Evolutionary conservation across 2,113 vertebrate species (phyloP), one percentile per base, ranked within the genome.

Genomic region (Accipiter cooperii): DNA sequence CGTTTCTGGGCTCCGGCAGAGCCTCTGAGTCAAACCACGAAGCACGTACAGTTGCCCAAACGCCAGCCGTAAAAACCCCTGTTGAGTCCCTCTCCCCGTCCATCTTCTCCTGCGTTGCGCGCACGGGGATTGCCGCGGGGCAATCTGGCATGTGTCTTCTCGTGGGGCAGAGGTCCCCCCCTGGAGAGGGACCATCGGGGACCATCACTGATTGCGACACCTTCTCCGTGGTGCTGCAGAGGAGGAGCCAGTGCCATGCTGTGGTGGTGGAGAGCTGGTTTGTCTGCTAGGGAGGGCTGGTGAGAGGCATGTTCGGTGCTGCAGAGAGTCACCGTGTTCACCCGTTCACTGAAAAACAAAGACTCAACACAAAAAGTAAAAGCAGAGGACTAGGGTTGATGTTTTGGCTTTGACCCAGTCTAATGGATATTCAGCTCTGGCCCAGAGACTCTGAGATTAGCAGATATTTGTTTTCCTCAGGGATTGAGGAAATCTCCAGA

Each of bases 401-500:
- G 34, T 3, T 33, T 34, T 91, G 90, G 93, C 93, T 74, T 26
- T 34, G 21, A 6, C 85, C 55, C 94, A 95, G 93, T 15, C 91
- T 91, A 21, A 84, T 87, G 93, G 90, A 70, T 63, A 44, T 66
- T 40, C 71, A 61, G 83, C 6, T 70, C 92, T 87, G 95, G 92
- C 85, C 70, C 58, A 36, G 34, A 94, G 82, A 63, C 84, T 73
- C 81, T 74, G 82, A 75, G 82, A 80, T 94, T 9, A 93, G 90
- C 90, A 92, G 92, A 46, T 90, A 66, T 8, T 74, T 96, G 51
- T 92, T 95, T 70, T 89, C 93, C 95, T 90, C 8, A 0, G 85
- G 79, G 96, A 66, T 13, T 63, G 90, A 80, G 92, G 90, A 90
- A 76, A 77, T 91, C 92, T 95, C 95, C 79, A 88, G 47, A 65